These are phyloP conservation scores for Mus spretus DNA, from an alignment of 2,797 vertebrate genomes.

Conservation along the genomic window DNA sequence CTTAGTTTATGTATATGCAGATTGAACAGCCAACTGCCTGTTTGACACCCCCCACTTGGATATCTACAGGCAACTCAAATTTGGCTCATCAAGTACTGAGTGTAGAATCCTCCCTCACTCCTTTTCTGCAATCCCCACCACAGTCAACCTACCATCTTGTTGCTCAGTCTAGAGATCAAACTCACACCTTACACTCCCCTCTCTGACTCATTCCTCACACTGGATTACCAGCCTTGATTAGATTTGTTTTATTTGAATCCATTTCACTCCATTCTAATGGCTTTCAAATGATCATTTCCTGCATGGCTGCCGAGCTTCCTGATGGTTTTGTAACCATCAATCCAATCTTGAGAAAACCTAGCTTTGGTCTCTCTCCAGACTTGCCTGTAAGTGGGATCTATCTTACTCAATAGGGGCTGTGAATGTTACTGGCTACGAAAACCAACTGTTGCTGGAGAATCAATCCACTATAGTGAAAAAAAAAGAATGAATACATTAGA, in stretches of 20 bases:
- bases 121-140: neutral
- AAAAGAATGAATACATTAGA: neutral
- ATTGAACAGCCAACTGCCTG: neutral
- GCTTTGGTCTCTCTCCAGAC: neutral
- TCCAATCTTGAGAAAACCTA: neutral
- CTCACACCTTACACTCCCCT: neutral
- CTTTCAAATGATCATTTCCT: neutral
- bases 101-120: neutral
- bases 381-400: neutral
- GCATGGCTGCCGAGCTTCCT: neutral
- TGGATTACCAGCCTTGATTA: neutral
- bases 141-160: neutral
- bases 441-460: conserved; percentile 7
- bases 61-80: neutral
- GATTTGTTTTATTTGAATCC: neutral
- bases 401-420: neutral
- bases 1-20: neutral
- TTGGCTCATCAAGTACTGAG: neutral
- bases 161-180: neutral
- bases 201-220: neutral
- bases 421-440: neutral
- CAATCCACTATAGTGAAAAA: neutral
- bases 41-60: neutral
- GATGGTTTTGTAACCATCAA: neutral
- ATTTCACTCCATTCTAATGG: neutral